A percentile compares a stretch with the other conserved stretches of the same genome.
Conservation (phyloP, 92 coral and sea anemone genomes). For the Phenganax subtilis region DNA sequence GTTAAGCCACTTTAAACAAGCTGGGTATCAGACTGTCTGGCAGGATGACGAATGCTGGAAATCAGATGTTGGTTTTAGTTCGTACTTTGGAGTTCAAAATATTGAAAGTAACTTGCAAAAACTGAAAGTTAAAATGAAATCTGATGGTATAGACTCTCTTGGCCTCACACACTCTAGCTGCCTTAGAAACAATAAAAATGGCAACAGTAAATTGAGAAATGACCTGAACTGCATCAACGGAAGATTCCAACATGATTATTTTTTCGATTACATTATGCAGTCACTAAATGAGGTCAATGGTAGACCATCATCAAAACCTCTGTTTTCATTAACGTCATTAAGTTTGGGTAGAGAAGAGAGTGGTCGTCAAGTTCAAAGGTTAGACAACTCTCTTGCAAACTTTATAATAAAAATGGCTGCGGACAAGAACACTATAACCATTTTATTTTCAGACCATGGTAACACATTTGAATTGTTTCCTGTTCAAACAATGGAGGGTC, state of each 20-base stretch:
- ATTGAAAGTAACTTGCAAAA: slow-evolving; percentile 44
- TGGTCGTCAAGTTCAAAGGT: slow-evolving; percentile 55
- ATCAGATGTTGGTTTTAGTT: slow-evolving; percentile 48
- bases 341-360: slow-evolving; percentile 61
- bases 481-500: slow-evolving; percentile 61
- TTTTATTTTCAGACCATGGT: slow-evolving; percentile 74
- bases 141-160: slow-evolving; percentile 48
- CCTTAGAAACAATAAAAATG: slow-evolving; percentile 41
- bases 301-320: slow-evolving; percentile 40
- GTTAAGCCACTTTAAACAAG: slow-evolving; percentile 46
- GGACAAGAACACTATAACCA: slow-evolving; percentile 60
- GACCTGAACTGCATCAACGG: slow-evolving; percentile 50
- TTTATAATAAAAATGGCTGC: slow-evolving; percentile 53
- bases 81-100: slow-evolving; percentile 42
- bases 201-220: background rate
- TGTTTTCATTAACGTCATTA: slow-evolving; percentile 59
- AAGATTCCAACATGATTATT: slow-evolving; percentile 47
- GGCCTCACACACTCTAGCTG: slow-evolving; percentile 65
- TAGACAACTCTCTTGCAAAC: slow-evolving; percentile 52
- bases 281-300: slow-evolving; percentile 36
- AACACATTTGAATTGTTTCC: slow-evolving; percentile 59
- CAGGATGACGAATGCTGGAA: slow-evolving; percentile 66
- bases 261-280: slow-evolving; percentile 40
- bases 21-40: slow-evolving; percentile 67
- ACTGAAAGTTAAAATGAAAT: slow-evolving; percentile 35